These are phyloP conservation scores for Myotis pilosus DNA, from an alignment of 2,797 vertebrate species.

Conservation along the genomic window DNA sequence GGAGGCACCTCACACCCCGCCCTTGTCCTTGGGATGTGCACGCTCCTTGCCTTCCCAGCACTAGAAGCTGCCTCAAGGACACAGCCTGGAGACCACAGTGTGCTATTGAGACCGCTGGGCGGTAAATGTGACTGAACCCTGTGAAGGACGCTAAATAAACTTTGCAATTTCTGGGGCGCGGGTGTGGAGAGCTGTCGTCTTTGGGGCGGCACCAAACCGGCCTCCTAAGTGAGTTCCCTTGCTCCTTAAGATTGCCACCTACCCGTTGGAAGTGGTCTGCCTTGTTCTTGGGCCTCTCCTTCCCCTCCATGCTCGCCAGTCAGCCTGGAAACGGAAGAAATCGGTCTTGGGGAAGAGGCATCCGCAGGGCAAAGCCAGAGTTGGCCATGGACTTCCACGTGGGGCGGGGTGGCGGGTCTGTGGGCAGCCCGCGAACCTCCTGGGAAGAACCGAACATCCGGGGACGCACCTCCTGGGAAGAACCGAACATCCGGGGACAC, in stretches of 20 bases:
- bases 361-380: not conserved
- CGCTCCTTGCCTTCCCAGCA: not conserved
- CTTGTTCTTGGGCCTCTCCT: not conserved
- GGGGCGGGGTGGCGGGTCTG: no score
- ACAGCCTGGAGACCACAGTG: not conserved
- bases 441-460: rapidly evolving
- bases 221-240: not conserved
- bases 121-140: not conserved
- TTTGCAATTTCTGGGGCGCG: not conserved
- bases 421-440: not conserved
- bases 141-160: not conserved
- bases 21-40: not conserved
- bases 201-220: no score
- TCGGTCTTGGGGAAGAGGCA: not conserved
- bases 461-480: rapidly evolving
- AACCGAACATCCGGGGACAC: rapidly evolving
- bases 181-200: not conserved
- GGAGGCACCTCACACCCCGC: not conserved
- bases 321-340: not conserved
- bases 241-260: not conserved
- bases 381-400: not conserved
- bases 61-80: not conserved
- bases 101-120: no score
- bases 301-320: rapidly evolving
- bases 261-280: not conserved